Evolutionary conservation across 2,113 vertebrate species (phyloP).

Genomic region (Callionymus lyra): DNA sequence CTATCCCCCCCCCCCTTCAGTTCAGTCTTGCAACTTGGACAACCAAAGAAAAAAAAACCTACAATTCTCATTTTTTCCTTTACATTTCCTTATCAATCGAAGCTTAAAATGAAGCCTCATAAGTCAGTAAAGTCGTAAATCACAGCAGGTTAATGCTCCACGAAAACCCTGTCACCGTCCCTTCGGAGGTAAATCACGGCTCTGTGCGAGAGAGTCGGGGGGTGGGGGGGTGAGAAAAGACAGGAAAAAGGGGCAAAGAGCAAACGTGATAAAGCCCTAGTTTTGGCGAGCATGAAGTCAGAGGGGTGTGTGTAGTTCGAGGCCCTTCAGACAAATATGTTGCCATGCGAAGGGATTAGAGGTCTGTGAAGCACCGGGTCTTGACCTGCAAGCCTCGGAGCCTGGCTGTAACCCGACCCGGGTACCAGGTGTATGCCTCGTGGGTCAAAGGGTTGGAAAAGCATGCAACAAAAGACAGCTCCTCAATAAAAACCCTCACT

Average conservation of each 20-base stretch:
- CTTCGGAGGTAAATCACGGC: constrained; percentile 67
- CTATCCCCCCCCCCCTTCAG: constrained; percentile 21
- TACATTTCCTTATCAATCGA: too few species aligned
- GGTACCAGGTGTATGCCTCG: constrained; percentile 93
- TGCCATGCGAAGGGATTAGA: constrained; percentile 69
- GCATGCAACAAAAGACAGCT: constrained; percentile 62
- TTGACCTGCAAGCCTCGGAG: constrained; percentile 77
- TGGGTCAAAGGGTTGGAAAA: constrained; percentile 78
- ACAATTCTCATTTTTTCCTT: too few species aligned
- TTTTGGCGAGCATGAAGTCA: constrained; percentile 44
- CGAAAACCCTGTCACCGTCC: constrained; percentile 58
- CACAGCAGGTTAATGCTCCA: constrained; percentile 57
- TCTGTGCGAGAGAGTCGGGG: constrained; percentile 21
- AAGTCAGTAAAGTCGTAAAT: constrained; percentile 62
- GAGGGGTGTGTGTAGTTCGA: constrained; percentile 33
- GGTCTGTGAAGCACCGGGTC: constrained; percentile 75
- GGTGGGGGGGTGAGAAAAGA: constrained; percentile 29
- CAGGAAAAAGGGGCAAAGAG: constrained; percentile 14
- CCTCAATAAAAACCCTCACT: constrained; percentile 62
- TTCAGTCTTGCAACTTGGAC: constrained; percentile 12
- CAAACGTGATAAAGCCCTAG: constrained; percentile 34
- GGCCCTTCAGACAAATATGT: constrained; percentile 64
- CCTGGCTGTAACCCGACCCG: constrained; percentile 84
- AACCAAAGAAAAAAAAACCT: constrained; percentile 7
- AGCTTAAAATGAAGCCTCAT: constrained; percentile 27